Evolutionary conservation across 2,113 vertebrate species (phyloP), one percentile per base, ranked within the genome.

Genomic region (Aphyosemion australe): DNA sequence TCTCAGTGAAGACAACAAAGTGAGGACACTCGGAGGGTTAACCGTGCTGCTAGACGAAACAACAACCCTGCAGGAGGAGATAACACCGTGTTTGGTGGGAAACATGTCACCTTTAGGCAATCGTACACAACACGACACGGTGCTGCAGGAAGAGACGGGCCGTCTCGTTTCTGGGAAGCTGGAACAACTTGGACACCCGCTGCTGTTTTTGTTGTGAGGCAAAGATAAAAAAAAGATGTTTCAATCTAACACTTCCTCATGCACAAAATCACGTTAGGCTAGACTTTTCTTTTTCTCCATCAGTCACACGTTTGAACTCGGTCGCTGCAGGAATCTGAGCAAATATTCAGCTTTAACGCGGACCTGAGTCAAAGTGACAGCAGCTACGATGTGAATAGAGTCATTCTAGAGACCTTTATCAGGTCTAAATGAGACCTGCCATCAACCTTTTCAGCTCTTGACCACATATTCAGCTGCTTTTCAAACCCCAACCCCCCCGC

Each of bases 21-120:
- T n/a, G 43, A 48, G 52, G 76, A 65, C 63, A 72, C 58, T 69
- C 39, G 47, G 65, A 61, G 63, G 74, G 80, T 79, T 59, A 76
- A 68, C 46, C 50, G 57, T 51, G 48, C 46, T 47, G 26, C 43
- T 12, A 55, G 47, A 65, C 49, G 54, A 50, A 21, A 67, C 50
- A 51, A 62, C 41, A 39, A 42, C 56, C 61, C 57, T n/a, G 50
- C 61, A 74, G 60, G 19, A 37, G 42, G 26, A 67, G 50, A 63
- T 61, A 12, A 42, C 10, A 7, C 32, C 45, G 61, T 58, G 55
- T 61, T 72, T 60, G 48, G 0, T 45, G 11, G 41, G 49, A 51
- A 59, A 61, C 54, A 50, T 34, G 45, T 76, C 74, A 69, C 65
- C 74, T 70, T 19, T 47, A 66, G 48, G 64, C 41, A 15, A 51